phyloP scores from a whole-genome alignment of 2,888 invertebrate genomes.

The Hylaea fasciaria region DNA sequence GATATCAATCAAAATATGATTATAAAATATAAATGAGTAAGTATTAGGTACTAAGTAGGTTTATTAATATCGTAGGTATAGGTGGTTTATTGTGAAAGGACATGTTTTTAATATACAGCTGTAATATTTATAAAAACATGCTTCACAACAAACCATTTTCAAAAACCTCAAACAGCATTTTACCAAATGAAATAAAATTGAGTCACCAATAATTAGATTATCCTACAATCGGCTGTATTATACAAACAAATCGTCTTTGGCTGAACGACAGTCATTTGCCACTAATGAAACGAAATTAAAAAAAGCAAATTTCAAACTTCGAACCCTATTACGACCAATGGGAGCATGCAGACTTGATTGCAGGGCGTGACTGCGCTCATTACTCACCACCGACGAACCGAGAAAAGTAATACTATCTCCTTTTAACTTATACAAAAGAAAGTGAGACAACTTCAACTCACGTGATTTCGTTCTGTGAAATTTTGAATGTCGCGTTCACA shows the following conservation, averaged over 20 bases:
- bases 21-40: no score
- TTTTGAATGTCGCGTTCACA: constrained; percentile 65
- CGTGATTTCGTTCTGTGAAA: constrained; percentile 51
- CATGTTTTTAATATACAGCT: no score
- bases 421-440: constrained; percentile 41
- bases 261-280: constrained; percentile 55
- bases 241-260: constrained; percentile 49
- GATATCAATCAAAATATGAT: no score
- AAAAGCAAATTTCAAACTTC: constrained; percentile 74
- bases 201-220: constrained; percentile 35
- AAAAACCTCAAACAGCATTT: neutral
- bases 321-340: constrained; percentile 76
- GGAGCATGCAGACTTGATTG: constrained; percentile 68
- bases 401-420: constrained; percentile 49
- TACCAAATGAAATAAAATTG: neutral
- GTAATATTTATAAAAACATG: no score
- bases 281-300: constrained; percentile 71
- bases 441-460: constrained; percentile 44
- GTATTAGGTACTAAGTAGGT: no score
- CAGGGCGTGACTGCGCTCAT: constrained; percentile 78
- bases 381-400: constrained; percentile 63
- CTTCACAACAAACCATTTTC: neutral
- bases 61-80: no score
- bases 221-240: constrained; percentile 44
- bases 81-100: no score